Base-by-base conservation (phyloP, 2,888 invertebrate species). In the Anarsia innoxiella region DNA sequence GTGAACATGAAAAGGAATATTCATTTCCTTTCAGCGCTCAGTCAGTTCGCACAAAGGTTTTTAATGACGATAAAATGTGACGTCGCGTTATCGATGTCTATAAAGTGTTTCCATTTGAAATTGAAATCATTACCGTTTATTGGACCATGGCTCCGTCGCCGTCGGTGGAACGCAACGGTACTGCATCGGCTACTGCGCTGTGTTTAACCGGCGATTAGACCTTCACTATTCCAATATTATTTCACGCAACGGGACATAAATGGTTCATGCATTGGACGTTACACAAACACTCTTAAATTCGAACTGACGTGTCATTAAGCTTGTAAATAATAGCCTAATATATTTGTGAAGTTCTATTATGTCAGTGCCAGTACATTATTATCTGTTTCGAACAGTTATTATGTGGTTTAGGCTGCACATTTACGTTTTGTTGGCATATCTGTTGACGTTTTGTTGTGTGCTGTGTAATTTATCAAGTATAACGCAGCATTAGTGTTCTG, bases 1-100 rank as follows among this genome's bases (percentile, higher is more conserved):
- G 51, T 53, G 54, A 46, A 46, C 49, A 49, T 45, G 44, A 48
- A 49, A 41, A 32, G 37, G 37, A 32, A 36, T 40, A 36, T 33
- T 32, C 15, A 15, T 31, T 31, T 12, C 12, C 12, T 32, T 33
- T 25, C 14, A 6, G 33, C 26, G 6, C n/a, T n/a, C n/a, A n/a
- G n/a, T n/a, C 15, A 25, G 13, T 19, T 12, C 23, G 23, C 11
- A 32, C 12, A 19, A 31, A 31, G 19, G 16, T n/a, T 31, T 10
- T 11, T n/a, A 16, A 19, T n/a, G n/a, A 19, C 19, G 16, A 3
- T 16, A 10, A 2, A 26, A 26, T n/a, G 26, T 9, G 3, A n/a
- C 14, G 11, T 29, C 9, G 6, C 9, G 10, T 2, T 29, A 27
- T 36, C 36, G 36, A 30, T n/a, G n/a, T n/a, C n/a, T n/a, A n/a